Percentiles rank a stretch among this genome's conserved stretches.
Conservation (phyloP, 2,113 vertebrate species). For the Australoheros scitulus region DNA sequence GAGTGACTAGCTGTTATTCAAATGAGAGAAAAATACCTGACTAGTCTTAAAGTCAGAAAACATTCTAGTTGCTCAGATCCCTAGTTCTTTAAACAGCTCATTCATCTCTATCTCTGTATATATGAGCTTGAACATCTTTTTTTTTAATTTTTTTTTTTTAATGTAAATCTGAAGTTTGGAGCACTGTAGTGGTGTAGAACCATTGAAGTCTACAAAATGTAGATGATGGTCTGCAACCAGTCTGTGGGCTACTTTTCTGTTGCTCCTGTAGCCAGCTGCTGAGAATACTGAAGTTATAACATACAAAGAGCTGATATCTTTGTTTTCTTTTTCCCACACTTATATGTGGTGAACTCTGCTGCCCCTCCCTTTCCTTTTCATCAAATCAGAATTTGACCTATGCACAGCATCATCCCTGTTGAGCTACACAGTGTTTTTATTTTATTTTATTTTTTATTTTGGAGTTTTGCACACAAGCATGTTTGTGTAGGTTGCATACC, state of each 20-base stretch:
- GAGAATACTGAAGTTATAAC: background rate
- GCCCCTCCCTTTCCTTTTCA: background rate
- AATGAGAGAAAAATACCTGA: background rate
- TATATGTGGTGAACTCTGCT: background rate
- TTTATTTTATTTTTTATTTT: background rate
- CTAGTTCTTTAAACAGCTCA: background rate
- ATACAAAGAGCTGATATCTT: background rate
- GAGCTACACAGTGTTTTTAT: no score
- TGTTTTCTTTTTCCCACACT: background rate
- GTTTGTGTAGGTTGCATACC: background rate
- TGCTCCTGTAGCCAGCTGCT: background rate
- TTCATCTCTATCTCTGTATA: background rate
- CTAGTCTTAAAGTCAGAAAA: background rate
- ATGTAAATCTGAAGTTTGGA: background rate
- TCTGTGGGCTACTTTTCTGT: background rate
- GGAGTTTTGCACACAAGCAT: background rate
- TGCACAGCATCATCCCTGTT: background rate
- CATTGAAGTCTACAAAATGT: background rate
- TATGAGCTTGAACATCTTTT: background rate
- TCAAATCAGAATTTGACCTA: background rate
- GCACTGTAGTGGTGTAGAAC: background rate
- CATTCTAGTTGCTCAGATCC: background rate
- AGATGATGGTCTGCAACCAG: no score
- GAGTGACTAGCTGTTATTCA: background rate
- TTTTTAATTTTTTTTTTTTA: background rate